Conservation (phyloP, 2,113 vertebrate genomes). For the Mobula hypostoma region DNA sequence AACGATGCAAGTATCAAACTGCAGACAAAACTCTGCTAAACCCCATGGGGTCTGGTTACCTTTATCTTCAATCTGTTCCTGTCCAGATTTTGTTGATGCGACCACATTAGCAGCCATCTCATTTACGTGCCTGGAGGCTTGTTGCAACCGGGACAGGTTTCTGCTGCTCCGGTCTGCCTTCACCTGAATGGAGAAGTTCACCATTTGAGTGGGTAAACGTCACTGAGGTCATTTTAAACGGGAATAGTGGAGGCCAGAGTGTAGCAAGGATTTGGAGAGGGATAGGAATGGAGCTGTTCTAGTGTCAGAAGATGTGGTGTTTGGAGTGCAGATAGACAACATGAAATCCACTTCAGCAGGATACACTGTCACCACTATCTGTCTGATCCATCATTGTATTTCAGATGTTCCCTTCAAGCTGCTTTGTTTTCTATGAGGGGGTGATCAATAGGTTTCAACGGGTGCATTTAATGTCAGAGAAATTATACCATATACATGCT, state of each 20-base stretch:
- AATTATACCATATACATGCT: too few relatives aligned
- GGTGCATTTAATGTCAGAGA: too few relatives aligned
- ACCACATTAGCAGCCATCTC: conserved; percentile 87
- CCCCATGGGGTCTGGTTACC: conserved; percentile 47
- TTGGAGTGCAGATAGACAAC: background rate
- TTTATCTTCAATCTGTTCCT: conserved; percentile 84
- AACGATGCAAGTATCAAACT: background rate
- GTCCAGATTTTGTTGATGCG: conserved; percentile 83
- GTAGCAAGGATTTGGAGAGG: background rate
- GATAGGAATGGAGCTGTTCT: background rate
- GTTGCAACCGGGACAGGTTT: conserved; percentile 74
- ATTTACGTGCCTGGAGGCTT: conserved; percentile 82
- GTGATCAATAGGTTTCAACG: too few relatives aligned
- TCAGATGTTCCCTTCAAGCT: background rate
- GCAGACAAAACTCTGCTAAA: background rate
- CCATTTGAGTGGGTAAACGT: background rate
- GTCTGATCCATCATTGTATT: background rate
- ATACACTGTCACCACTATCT: background rate
- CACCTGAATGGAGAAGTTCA: conserved; percentile 61
- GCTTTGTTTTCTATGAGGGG: too few relatives aligned
- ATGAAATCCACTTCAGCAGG: background rate
- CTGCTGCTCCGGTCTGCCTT: conserved; percentile 79
- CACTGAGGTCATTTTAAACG: too few relatives aligned
- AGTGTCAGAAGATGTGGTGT: background rate
- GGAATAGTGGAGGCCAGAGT: background rate